Conservation (phyloP, 2,888 invertebrate species). For the Nemotelus pantherinus region DNA sequence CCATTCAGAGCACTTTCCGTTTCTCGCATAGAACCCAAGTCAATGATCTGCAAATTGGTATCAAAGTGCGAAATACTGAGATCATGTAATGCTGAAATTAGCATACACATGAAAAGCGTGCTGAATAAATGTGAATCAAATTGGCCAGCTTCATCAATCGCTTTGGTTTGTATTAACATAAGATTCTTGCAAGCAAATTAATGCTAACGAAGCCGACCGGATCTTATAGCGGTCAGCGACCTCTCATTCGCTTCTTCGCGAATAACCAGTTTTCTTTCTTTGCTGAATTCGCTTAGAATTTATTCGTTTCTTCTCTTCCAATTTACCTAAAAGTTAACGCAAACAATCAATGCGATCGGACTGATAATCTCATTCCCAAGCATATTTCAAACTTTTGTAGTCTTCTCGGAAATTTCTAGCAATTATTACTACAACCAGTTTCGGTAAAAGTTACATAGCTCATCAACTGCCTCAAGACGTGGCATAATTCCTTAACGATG, state of each 20-base stretch:
- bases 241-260: conserved; percentile 5
- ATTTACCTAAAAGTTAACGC: background rate
- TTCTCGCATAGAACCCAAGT: no score
- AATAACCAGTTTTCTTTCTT: conserved; percentile 18
- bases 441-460: conserved; percentile 8
- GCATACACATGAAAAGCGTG: no score
- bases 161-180: no score
- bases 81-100: no score
- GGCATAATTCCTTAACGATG: background rate
- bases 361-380: background rate
- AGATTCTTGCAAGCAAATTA: no score
- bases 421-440: background rate
- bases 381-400: background rate
- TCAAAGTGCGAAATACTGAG: no score
- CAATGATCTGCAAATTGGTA: no score
- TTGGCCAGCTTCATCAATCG: no score
- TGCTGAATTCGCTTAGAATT: background rate
- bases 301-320: background rate
- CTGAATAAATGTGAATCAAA: no score
- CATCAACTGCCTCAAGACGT: background rate
- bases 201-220: no score
- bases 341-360: background rate
- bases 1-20: no score
- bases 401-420: conserved; percentile 13
- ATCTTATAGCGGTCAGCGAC: background rate